These are phyloP conservation scores for Muschampia plurimacula DNA, from an alignment of 2,888 invertebrate genomes.

Conservation along the genomic window DNA sequence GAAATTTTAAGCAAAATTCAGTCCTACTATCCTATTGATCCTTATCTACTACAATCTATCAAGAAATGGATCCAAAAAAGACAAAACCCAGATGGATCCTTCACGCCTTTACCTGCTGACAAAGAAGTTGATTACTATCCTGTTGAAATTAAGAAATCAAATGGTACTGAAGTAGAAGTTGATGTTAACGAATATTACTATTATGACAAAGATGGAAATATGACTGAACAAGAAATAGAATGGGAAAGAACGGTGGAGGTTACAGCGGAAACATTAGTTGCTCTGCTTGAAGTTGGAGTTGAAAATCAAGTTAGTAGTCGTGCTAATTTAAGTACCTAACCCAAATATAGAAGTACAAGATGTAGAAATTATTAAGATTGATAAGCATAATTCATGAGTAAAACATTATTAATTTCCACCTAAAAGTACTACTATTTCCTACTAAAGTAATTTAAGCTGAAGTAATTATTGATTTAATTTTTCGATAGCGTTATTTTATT, in stretches of 20 bases:
- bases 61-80: conserved; percentile 87
- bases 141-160: conserved; percentile 68
- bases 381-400: too few species aligned
- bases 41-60: conserved; percentile 84
- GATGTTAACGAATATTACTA: conserved; percentile 80
- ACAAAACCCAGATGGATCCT: conserved; percentile 87
- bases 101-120: conserved; percentile 85
- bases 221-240: conserved; percentile 76
- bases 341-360: not conserved
- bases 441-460: not conserved
- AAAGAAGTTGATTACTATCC: conserved; percentile 83
- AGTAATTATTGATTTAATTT: not conserved
- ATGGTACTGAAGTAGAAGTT: conserved; percentile 67
- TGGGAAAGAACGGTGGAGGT: conserved; percentile 86
- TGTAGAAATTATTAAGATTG: not conserved
- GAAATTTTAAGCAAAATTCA: conserved; percentile 87
- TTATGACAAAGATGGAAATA: conserved; percentile 81
- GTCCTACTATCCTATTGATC: conserved; percentile 86
- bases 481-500: not conserved
- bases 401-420: too few species aligned
- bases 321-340: not conserved
- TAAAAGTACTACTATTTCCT: too few species aligned
- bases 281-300: conserved; percentile 87
- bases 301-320: conserved; percentile 76
- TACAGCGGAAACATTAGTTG: conserved; percentile 87